phyloP scores from a whole-genome alignment of 2,113 vertebrate species.

The Nycticryphes semicollaris region DNA sequence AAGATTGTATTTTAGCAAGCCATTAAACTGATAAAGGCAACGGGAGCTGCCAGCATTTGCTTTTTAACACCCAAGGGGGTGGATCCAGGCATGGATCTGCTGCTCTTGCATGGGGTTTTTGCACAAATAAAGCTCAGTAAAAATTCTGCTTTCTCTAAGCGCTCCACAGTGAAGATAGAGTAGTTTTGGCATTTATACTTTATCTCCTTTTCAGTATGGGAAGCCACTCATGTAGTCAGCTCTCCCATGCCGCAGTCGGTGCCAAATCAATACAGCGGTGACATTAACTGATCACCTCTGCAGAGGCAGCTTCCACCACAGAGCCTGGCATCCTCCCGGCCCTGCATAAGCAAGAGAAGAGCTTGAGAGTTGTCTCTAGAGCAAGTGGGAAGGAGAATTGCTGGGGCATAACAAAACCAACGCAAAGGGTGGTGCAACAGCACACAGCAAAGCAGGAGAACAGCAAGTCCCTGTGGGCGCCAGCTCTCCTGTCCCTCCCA shows the following conservation, averaged over 20 bases:
- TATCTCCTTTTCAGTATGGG: background rate
- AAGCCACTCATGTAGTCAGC: background rate
- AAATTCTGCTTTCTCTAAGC: background rate
- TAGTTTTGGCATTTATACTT: background rate
- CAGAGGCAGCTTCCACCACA: background rate
- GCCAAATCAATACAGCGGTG: background rate
- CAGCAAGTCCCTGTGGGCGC: background rate
- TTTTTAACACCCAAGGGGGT: background rate
- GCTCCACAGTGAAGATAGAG: background rate
- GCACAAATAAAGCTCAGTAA: background rate
- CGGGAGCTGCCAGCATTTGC: background rate
- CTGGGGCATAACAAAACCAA: background rate
- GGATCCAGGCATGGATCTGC: background rate
- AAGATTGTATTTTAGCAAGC: background rate
- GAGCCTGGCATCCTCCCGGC: background rate
- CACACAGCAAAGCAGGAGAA: background rate
- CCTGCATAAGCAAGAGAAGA: background rate
- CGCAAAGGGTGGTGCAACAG: background rate
- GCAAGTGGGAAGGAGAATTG: background rate
- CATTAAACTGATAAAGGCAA: background rate
- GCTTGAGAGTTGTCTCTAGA: background rate
- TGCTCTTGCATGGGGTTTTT: background rate
- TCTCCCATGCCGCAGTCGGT: rapidly evolving
- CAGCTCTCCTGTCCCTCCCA: background rate
- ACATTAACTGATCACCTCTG: background rate